Base-by-base conservation (phyloP, 1,140 invertebrate genomes). In the Chelonus insularis region DNA sequence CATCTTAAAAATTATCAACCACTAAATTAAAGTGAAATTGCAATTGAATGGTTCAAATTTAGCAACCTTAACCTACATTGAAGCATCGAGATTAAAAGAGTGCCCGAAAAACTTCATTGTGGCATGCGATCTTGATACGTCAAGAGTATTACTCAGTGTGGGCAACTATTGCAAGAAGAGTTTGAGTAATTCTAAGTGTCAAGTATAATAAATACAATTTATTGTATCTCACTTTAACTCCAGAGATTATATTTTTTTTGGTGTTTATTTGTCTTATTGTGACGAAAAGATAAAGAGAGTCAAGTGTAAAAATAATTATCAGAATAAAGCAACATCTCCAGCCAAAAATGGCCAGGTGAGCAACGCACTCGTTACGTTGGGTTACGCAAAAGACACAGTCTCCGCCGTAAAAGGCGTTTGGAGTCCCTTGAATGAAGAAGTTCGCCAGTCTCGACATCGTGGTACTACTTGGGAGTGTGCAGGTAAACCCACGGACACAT, bases 351-450 rank as follows among this genome's bases (percentile, higher is more conserved):
- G 72, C 48, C 23, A 50, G 59, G 21, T 48, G 34, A 37, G 36
- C 54, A 55, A 55, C 56, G 60, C 37, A 61, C 60, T 62, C 55
- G 60, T 62, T 59, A 59, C 60, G 21, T 20, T 29, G 45, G 36
- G 62, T 75, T 75, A 73, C 72, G 67, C 68, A 75, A 75, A 73
- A 62, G 56, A 47, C 47, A 18, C 36, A 34, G 37, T 23, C 18
- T 59, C 45, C 16, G 16, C 66, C 71, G 64, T 72, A 72, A 68
- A 75, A 74, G 72, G 69, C 64, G 39, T 66, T 62, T 60, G 57
- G n/a, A 34, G n/a, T 55, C 48, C 52, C 57, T 68, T 67, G 68
- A 71, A 68, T 66, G 65, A 69, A 68, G 62, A 68, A 63, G 67
- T 64, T 58, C 59, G 57, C 25, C 6, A 34, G 18, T 20, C 23